Base-by-base conservation (phyloP, 2,113 vertebrate species). In the Scartelaos histophorus region DNA sequence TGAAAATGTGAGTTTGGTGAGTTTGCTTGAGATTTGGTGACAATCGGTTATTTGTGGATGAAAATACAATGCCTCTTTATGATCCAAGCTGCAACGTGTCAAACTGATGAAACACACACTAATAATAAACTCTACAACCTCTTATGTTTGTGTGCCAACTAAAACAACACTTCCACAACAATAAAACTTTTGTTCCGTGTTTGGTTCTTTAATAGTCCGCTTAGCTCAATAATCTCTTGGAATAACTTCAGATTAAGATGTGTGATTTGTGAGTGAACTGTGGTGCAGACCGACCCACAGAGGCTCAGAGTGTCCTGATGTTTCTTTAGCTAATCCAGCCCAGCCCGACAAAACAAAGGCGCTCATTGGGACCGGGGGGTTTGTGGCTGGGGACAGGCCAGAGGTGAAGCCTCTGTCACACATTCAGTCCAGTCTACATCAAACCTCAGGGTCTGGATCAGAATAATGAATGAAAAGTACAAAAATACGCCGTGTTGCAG, bases 221-320 rank as follows among this genome's bases (percentile, higher is more conserved):
- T 94, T 92, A 91, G 87, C 84, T 89, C 89, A 93, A 93, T 94
- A 89, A 91, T 86, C 89, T 74, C 85, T 90, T 81, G 91, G 89
- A 91, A 94, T 90, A 93, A 92, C 90, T 93, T 89, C 89, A 89
- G 91, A 94, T 81, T 88, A 91, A 93, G 92, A 91, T 94, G 93
- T 92, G 90, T 91, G 85, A 56, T 56, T 56, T 56, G n/a, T 22
- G n/a, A 24, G 22, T 58, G 22, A 15, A 15, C n/a, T 56, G 89
- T 90, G 51, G n/a, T 5, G 19, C 49, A 92, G 92, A 93, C 91
- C 85, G 79, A 82, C 85, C 89, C 90, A 79, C 3, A 35, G 87
- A 85, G 89, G 87, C 88, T 80, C 86, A 74, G 85, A 85, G 91
- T 87, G 38, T 43, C 38, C 38, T 69, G 82, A 69, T 94, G 92